Evolutionary conservation across 2,797 vertebrate genomes (phyloP).

Genomic region (Cichlasoma orientale): DNA sequence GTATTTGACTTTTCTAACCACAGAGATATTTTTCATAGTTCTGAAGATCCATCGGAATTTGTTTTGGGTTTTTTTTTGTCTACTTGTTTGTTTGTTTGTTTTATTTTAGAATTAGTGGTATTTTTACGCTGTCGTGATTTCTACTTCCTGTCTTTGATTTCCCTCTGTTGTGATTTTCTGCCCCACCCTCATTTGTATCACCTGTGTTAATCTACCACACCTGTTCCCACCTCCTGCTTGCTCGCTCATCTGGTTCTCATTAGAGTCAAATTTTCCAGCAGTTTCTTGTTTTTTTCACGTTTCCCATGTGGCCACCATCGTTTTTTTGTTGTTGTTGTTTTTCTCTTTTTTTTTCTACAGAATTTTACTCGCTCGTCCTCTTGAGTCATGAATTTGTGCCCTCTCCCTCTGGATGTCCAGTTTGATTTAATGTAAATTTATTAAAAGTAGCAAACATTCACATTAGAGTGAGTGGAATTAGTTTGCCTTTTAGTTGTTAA

Average conservation of each 20-base stretch:
- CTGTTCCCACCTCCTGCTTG: not conserved
- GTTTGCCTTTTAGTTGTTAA: too few species aligned
- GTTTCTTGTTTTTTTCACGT: not conserved
- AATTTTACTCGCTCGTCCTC: not conserved
- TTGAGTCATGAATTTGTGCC: not conserved
- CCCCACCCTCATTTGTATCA: not conserved
- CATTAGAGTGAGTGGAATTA: not conserved
- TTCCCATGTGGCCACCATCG: too few species aligned
- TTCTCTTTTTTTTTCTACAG: not conserved
- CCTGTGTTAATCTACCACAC: not conserved
- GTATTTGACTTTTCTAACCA: too few species aligned
- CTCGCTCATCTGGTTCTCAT: not conserved
- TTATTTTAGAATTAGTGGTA: not conserved
- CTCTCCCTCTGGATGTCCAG: not conserved
- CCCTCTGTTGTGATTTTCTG: not conserved
- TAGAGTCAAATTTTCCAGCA: not conserved
- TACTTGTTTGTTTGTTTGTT: not conserved
- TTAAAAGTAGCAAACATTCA: not conserved
- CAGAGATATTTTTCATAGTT: too few species aligned
- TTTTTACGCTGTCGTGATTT: not conserved
- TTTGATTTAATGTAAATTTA: too few species aligned
- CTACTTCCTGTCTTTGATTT: not conserved
- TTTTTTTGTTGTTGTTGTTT: too few species aligned
- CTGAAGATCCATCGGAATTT: too few species aligned
- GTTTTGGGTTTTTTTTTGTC: not conserved